Evolutionary conservation across 1,140 invertebrate species (phyloP).

Genomic region (Hesperophylax magnus): DNA sequence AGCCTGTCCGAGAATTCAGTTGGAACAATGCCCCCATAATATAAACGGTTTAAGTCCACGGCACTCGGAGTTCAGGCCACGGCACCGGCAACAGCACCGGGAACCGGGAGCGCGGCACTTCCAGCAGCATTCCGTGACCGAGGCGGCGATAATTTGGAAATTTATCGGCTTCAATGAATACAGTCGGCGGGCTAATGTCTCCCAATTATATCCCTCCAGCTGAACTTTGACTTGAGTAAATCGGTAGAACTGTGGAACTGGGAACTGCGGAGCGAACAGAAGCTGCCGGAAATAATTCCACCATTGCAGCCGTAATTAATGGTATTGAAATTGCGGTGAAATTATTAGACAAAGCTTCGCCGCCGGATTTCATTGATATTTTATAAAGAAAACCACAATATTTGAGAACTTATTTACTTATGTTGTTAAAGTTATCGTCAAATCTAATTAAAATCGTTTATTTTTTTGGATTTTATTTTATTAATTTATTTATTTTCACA

Average conservation of each 20-base stretch:
- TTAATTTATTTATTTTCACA: too few relatives aligned
- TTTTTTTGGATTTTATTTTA: too few relatives aligned
- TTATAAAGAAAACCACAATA: too few relatives aligned
- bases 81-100: too few relatives aligned
- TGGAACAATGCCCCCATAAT: neutral
- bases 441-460: too few relatives aligned
- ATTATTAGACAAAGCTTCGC: neutral
- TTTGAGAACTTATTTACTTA: too few relatives aligned
- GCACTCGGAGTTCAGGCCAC: neutral
- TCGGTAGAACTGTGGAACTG: neutral
- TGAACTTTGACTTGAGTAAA: constrained; percentile 39
- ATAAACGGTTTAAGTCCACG: neutral
- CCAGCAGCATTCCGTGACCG: constrained; percentile 4
- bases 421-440: too few relatives aligned
- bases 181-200: constrained; percentile 53
- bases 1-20: neutral
- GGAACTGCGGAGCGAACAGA: constrained; percentile 5
- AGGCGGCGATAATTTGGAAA: constrained; percentile 54
- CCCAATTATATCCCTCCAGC: constrained; percentile 46
- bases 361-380: too few relatives aligned
- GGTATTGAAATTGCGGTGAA: constrained; percentile 3
- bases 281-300: constrained; percentile 27
- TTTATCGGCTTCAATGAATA: constrained; percentile 55
- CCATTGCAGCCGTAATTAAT: neutral
- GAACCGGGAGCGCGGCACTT: neutral